A percentile compares a stretch with the other conserved stretches of the same genome.
phyloP scores from a whole-genome alignment of 2,113 vertebrate genomes.

The Bubo blakistoni region DNA sequence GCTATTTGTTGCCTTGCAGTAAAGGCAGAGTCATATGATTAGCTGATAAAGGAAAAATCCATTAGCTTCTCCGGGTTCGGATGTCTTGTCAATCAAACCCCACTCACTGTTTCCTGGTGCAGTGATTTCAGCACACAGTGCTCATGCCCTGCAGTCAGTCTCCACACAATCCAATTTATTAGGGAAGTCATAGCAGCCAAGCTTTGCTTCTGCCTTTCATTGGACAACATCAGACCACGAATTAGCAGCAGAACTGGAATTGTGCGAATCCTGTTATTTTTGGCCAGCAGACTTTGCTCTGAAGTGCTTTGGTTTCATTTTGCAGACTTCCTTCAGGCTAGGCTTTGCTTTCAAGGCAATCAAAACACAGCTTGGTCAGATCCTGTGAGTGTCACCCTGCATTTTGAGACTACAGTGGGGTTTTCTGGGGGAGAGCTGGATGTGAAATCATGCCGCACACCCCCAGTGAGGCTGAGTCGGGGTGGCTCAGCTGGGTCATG shows the following conservation, averaged over 20 bases:
- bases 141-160: constrained; percentile 59
- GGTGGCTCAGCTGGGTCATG: neutral
- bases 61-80: constrained; percentile 24
- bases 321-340: constrained; percentile 19
- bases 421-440: neutral
- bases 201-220: constrained; percentile 21
- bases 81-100: constrained; percentile 44
- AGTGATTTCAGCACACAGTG: neutral
- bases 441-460: neutral
- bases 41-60: constrained; percentile 63
- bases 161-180: constrained; percentile 61
- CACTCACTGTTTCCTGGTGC: neutral
- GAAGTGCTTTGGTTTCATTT: constrained; percentile 36
- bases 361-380: neutral
- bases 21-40: constrained; percentile 37
- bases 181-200: constrained; percentile 25
- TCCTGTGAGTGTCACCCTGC: neutral
- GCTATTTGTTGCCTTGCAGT: constrained; percentile 34
- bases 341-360: constrained; percentile 48
- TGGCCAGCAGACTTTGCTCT: neutral
- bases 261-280: constrained; percentile 35
- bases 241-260: constrained; percentile 38
- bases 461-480: fast-evolving
- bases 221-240: neutral
- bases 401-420: neutral